Base-by-base conservation (phyloP, 2,113 vertebrate genomes). In the Onychorhynchus coronatus region DNA sequence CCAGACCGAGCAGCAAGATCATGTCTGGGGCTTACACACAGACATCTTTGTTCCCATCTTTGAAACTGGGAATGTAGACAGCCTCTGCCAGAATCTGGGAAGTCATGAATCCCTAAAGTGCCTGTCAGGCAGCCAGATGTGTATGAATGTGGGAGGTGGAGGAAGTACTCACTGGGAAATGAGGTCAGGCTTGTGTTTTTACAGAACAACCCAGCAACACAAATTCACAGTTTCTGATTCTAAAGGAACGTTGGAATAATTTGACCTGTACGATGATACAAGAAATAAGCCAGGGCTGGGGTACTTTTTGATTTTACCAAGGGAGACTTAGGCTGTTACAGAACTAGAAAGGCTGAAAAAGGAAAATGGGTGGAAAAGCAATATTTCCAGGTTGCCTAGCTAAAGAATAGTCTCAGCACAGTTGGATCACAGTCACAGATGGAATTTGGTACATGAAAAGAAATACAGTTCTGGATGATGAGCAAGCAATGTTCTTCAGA, bases 401-500 rank as follows among this genome's bases (percentile, higher is more conserved):
- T 90, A 66, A 76, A 88, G 63, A 73, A 77, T 35, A 80, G 72
- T 77, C 41, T 93, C 19, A 42, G 37, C 2, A 5, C 42, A 56
- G 62, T 35, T 75, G 85, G 80, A 19, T 49, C 85, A 44, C 17
- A 61, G 78, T 85, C 84, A 88, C 67, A 93, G 72, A 62, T 92
- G 59, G 75, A 83, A 80, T 92, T 35, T 80, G 72, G 73, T 93
- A 53, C 33, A 12, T 62, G 49, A 83, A 86, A 77, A 91, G 58
- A 92, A 92, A 88, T 58, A 47, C 28, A 83, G n/a, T 23, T 56
- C 67, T 96, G 49, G 82, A 27, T 83, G 72, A 83, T 90, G 75
- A 92, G 71, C 85, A 93, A 82, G 78, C 46, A 92, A 11, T 62
- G 63, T 80, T 94, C 90, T 86, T 91, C 67, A 80, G 80, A 50